Conservation (phyloP, 2,797 vertebrate species). For the Siniperca obscura region DNA sequence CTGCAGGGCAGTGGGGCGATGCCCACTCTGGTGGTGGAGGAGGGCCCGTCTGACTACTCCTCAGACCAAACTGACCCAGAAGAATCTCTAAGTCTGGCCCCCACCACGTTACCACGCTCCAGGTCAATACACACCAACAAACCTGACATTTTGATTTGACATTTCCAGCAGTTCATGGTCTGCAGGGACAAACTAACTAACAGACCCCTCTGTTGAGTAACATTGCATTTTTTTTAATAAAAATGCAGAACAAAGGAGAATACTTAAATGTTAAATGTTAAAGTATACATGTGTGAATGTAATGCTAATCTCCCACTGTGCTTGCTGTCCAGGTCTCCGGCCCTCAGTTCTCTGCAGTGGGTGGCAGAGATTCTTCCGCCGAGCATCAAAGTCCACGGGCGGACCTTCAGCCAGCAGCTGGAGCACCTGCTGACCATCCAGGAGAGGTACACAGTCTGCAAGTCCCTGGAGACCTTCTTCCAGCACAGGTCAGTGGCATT, state of each 20-base stretch:
- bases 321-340: constrained; percentile 84
- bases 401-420: constrained; percentile 97
- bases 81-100: constrained; percentile 82
- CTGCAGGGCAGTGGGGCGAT: constrained; percentile 97
- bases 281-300: neutral
- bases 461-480: constrained; percentile 96
- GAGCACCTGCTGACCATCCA: constrained; percentile 95
- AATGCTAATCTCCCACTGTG: neutral
- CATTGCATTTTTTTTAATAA: neutral
- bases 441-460: constrained; percentile 94
- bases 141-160: constrained; percentile 9
- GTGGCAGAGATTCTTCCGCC: constrained; percentile 97
- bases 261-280: neutral
- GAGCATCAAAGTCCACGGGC: constrained; percentile 95
- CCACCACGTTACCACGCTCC: constrained; percentile 80
- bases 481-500: constrained; percentile 91
- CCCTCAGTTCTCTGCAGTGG: constrained; percentile 97
- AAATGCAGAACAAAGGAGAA: neutral
- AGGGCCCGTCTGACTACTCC: constrained; percentile 89
- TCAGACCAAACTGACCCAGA: constrained; percentile 89
- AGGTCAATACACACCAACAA: constrained; percentile 50
- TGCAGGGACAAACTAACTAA: neutral
- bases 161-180: neutral
- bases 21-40: constrained; percentile 96
- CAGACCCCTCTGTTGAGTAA: neutral